Conservation (phyloP, 2,888 invertebrate species). For the Serrognathus titanus region DNA sequence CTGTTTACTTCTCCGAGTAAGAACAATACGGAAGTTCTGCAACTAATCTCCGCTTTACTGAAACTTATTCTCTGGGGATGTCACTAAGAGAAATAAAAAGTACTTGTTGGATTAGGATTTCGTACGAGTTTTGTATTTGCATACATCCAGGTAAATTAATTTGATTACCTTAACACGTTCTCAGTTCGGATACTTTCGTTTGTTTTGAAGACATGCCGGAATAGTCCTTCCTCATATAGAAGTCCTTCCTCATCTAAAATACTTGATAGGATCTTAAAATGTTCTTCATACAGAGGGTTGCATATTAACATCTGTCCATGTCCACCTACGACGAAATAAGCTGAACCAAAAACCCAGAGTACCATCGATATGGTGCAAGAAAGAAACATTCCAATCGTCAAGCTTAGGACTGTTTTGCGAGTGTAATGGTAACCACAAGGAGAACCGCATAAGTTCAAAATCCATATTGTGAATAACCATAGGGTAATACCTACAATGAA, state of each 20-base stretch:
- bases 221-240: conserved; percentile 9
- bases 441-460: conserved; percentile 11
- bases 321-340: conserved; percentile 10
- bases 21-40: too few relatives aligned
- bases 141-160: background rate
- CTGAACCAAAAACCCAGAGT: conserved; percentile 10
- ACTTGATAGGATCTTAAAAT: conserved; percentile 7
- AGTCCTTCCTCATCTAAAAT: conserved; percentile 12
- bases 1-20: background rate
- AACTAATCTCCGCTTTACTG: too few relatives aligned
- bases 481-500: conserved; percentile 5
- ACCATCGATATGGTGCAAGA: conserved; percentile 2
- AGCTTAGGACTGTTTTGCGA: conserved; percentile 4
- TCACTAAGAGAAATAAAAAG: too few relatives aligned
- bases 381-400: conserved; percentile 5
- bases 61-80: too few relatives aligned
- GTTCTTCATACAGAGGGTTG: conserved; percentile 10
- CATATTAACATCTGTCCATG: conserved; percentile 13
- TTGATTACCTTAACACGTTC: conserved; percentile 8
- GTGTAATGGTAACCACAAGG: conserved; percentile 12
- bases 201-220: conserved; percentile 5
- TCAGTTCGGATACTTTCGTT: conserved; percentile 10
- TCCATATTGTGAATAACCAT: conserved; percentile 10
- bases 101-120: too few relatives aligned
- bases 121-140: too few relatives aligned